A percentile compares a stretch with the other conserved stretches of the same genome.
Evolutionary conservation across 2,888 invertebrate genomes (phyloP).

Genomic region (Tholera decimalis): DNA sequence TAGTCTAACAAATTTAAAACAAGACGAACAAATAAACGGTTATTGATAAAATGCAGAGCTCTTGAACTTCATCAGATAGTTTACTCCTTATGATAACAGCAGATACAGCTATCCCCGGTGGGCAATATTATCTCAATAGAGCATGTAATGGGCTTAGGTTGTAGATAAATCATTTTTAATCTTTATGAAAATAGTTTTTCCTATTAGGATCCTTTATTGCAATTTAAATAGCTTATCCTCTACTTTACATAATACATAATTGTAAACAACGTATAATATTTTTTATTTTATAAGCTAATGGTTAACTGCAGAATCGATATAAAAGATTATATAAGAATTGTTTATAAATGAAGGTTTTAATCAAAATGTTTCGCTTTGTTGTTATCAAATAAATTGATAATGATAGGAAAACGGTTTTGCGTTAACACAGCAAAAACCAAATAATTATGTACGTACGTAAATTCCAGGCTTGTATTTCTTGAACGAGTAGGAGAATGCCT

Average conservation of each 20-base stretch:
- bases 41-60: slow-evolving; percentile 17
- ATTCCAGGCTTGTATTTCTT: too few species aligned
- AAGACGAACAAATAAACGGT: slow-evolving; percentile 18
- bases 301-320: too few species aligned
- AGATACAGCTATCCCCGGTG: slow-evolving; percentile 1
- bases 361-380: not conserved
- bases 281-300: too few species aligned
- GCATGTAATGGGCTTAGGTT: slow-evolving; percentile 1
- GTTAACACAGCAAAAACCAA: slow-evolving; percentile 2
- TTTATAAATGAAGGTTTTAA: not conserved
- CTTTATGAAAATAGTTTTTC: not conserved
- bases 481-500: too few species aligned
- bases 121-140: slow-evolving; percentile 12
- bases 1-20: slow-evolving; percentile 7
- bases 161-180: not conserved
- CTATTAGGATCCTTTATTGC: not conserved
- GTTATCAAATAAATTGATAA: too few species aligned
- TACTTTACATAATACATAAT: not conserved
- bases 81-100: slow-evolving; percentile 19
- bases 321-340: not conserved
- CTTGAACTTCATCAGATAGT: not conserved
- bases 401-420: too few species aligned
- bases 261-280: too few species aligned
- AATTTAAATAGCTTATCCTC: not conserved
- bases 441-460: too few species aligned